A percentile compares a stretch with the other conserved stretches of the same genome.
These are phyloP conservation scores for Halisarca cf. caerulea DNA, from an alignment of 37 sponge, comb jelly and placozoan genomes.

Conservation along the genomic window DNA sequence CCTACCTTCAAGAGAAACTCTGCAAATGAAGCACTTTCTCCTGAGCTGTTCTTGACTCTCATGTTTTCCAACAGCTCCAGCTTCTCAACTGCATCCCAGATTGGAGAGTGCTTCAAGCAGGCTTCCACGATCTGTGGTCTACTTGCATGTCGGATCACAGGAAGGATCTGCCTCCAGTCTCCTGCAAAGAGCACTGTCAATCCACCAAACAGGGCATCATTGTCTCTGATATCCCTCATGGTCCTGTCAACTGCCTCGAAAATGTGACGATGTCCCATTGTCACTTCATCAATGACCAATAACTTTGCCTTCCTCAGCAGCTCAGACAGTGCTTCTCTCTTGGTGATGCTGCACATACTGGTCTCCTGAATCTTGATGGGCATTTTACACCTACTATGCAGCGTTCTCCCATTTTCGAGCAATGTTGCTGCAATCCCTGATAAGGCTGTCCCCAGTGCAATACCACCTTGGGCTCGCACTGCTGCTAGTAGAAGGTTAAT, in stretches of 20 bases:
- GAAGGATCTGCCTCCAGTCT: constrained; percentile 40
- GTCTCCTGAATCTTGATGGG: background rate
- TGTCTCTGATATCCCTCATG: background rate
- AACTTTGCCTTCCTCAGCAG: background rate
- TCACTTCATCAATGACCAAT: background rate
- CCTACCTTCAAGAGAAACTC: background rate
- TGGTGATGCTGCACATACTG: background rate
- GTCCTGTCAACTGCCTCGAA: constrained; percentile 27
- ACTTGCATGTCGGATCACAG: constrained; percentile 32
- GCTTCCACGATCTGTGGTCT: background rate
- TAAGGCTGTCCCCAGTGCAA: constrained; percentile 40
- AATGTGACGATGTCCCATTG: background rate
- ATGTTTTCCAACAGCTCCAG: background rate
- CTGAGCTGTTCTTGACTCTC: background rate
- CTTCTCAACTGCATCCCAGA: background rate
- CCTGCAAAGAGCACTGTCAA: constrained; percentile 28
- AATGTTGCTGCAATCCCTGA: constrained; percentile 41
- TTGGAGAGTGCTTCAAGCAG: background rate
- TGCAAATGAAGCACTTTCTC: background rate
- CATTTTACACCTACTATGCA: constrained; percentile 9
- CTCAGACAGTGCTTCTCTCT: background rate
- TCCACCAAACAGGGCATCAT: constrained; percentile 14
- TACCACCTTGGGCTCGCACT: constrained; percentile 3
- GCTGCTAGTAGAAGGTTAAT: constrained; percentile 34
- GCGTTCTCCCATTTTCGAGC: constrained; percentile 20